These are phyloP conservation scores for Neodontobutis hainanensis DNA, from an alignment of 2,113 vertebrate genomes.

Conservation along the genomic window DNA sequence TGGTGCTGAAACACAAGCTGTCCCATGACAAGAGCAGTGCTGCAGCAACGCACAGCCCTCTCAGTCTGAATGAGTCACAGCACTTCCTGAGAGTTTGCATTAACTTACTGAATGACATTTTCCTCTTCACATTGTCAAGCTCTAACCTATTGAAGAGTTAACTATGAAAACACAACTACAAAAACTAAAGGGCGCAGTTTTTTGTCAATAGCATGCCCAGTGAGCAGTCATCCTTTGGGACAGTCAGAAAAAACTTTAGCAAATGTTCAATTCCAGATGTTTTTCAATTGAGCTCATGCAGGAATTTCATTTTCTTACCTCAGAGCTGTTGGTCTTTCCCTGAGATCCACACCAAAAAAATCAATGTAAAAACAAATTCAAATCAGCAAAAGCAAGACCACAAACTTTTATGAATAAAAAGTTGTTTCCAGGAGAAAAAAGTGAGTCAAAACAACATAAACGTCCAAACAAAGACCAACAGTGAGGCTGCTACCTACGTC, in stretches of 20 bases:
- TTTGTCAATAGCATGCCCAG: neutral
- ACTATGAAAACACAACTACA: neutral
- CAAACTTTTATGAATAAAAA: constrained; percentile 55
- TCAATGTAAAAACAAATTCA: constrained; percentile 5
- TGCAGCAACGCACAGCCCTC: constrained; percentile 25
- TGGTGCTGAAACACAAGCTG: constrained; percentile 68
- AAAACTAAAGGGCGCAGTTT: constrained; percentile 1
- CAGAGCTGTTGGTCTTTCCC: constrained; percentile 19
- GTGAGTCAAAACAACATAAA: constrained; percentile 25
- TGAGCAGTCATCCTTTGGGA: neutral
- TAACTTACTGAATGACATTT: neutral
- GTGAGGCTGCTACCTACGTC: constrained; percentile 37
- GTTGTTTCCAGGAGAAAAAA: constrained; percentile 32
- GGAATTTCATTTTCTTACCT: constrained; percentile 63
- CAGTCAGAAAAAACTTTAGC: neutral
- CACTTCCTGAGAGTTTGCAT: constrained; percentile 10
- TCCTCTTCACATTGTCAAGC: neutral
- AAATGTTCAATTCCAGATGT: neutral
- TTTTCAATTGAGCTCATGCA: constrained; percentile 13
- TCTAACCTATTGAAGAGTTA: neutral
- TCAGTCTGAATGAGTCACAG: constrained; percentile 15
- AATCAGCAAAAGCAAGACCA: neutral
- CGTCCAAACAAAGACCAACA: constrained; percentile 6
- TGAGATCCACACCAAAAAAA: constrained; percentile 20
- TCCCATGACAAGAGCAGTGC: constrained; percentile 17